Evolutionary conservation across 2,113 vertebrate species (phyloP), one percentile per base, ranked within the genome.

Genomic region (Mola mola): DNA sequence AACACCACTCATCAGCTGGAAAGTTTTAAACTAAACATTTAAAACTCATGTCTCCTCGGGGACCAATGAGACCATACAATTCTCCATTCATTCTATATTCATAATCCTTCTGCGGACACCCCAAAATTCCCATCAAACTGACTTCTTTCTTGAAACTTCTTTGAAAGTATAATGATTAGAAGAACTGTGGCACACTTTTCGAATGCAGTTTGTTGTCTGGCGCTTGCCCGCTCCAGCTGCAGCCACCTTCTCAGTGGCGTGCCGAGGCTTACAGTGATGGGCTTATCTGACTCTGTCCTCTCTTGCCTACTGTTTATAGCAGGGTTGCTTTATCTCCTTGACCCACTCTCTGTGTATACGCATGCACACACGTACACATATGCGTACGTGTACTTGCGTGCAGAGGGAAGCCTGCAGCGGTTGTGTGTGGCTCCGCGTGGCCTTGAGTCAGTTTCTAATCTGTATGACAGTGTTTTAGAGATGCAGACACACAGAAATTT

Each of bases 261-360:
- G 81, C 66, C 44, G 60, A 66, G 72, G 80, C 83, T 87, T 86
- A 86, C 63, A 84, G 76, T 46, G 65, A 87, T 66, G 64, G 72
- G 78, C 83, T 90, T 85, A 88, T 88, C 87, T 74, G 68, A 79
- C 72, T 51, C 76, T 79, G 72, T 82, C 76, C 76, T 75, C 75
- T 70, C 53, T 60, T 69, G 62, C 66, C 61, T 77, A 68, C 78
- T 9, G 66, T 83, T 86, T 88, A 87, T 83, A 83, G 76, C 72
- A 69, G 51, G 71, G 56, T 37, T 58, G 72, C 75, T 71, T 90
- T 89, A 90, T 90, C 87, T 89, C 51, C 50, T 61, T 87, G 84
- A 90, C 82, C 78, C 76, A 81, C 76, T 78, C 53, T 65, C 58
- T 62, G 47, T 59, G 48, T 4, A 42, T 5, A 8, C 7, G 15